Evolutionary conservation across 2,797 vertebrate genomes (phyloP), one percentile per base, ranked within the genome.

Genomic region (Petrocephalus schoutedeni): DNA sequence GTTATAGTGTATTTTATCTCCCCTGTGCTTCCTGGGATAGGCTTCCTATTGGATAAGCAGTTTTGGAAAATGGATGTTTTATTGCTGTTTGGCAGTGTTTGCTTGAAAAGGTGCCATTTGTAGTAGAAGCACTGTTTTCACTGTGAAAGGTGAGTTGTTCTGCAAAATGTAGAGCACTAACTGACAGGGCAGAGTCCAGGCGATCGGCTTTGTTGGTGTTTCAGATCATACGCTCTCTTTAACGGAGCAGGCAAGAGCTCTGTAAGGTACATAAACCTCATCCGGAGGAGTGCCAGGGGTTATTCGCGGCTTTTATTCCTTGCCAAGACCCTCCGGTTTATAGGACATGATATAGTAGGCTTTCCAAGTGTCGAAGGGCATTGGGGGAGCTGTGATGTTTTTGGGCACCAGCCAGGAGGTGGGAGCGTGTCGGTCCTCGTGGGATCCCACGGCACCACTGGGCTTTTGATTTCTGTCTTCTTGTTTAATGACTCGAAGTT

Each of bases 231-330:
- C 16, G 36, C 16, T 19, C 16, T 88, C 57, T 64, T 64, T 32
- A 85, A 41, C 85, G 58, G 54, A 61, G 74, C 85, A 67, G 74
- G 61, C 77, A 85, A 89, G 32, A 59, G 82, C 59, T 83, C 67
- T 23, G 61, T 88, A 85, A 89, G 90, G 89, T 80, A 89, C 83
- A 88, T 54, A 86, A 86, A 87, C 82, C 88, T n/a, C 23, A 82
- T 87, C 49, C 84, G 87, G 88, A 53, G 54, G 49, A 71, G 86
- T 67, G 88, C 57, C 90, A 91, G 87, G 88, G 71, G 87, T 88
- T 88, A 87, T 86, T 89, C 88, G 71, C 49, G n/a, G 41, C 54
- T 54, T 49, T 64, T 86, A 61, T 54, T 87, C 61, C 41, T 45
- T 86, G 51, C 53, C 53, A 71, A 49, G 61, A 61, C 87, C 83